These are phyloP conservation scores for Cricetomys ansorgei DNA, from an alignment of 2,113 vertebrate species.

Conservation along the genomic window DNA sequence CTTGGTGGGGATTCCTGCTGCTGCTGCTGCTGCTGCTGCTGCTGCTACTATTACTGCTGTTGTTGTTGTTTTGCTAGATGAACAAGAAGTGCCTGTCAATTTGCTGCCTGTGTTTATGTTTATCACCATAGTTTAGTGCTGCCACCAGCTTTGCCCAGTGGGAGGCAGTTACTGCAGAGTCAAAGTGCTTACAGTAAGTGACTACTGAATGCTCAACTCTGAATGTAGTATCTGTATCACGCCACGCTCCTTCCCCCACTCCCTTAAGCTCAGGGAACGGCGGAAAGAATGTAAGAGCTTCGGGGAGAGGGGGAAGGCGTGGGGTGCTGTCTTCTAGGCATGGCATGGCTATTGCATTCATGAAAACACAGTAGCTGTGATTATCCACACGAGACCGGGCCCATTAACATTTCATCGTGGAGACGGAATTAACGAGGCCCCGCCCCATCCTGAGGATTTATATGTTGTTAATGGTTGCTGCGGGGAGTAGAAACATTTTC, in stretches of 20 bases:
- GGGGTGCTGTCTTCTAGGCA: too few species aligned
- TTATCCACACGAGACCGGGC: background rate
- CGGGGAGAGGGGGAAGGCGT: too few species aligned
- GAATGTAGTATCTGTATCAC: background rate
- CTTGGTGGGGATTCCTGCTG: background rate
- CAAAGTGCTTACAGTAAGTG: background rate
- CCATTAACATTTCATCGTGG: background rate
- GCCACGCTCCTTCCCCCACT: too few species aligned
- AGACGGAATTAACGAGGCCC: background rate
- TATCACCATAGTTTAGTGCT: background rate
- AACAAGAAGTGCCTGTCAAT: background rate
- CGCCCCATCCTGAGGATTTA: background rate
- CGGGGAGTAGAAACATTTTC: background rate
- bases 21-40: background rate
- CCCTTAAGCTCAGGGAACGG: background rate
- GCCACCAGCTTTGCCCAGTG: background rate
- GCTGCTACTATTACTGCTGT: background rate
- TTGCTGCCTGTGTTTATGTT: background rate
- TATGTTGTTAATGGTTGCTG: background rate
- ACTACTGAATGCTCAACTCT: background rate
- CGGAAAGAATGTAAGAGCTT: too few species aligned
- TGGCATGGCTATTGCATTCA: background rate
- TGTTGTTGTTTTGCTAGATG: background rate
- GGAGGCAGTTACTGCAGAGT: background rate
- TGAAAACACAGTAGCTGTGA: background rate